These are phyloP conservation scores for Yoshiicerus persimilis DNA, from an alignment of 1,140 invertebrate species.

Conservation along the genomic window DNA sequence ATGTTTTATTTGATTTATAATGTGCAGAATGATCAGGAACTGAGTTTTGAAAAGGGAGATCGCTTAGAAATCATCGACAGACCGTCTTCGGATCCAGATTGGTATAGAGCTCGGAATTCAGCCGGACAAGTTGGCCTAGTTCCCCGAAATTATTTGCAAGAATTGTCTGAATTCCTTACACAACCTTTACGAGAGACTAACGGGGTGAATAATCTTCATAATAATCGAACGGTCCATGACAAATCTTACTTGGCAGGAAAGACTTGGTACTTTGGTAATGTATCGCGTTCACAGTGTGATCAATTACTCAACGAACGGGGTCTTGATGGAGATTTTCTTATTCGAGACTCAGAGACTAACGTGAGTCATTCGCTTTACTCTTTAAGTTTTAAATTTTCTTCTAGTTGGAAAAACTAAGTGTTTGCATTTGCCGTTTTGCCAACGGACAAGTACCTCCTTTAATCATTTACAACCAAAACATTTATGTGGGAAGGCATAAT, in stretches of 20 bases:
- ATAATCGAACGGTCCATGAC: constrained; percentile 54
- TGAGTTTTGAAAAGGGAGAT: constrained; percentile 95
- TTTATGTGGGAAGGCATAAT: neutral
- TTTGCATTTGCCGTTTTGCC: too few species aligned
- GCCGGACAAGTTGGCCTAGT: constrained; percentile 81
- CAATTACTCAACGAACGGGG: constrained; percentile 89
- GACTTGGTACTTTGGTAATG: constrained; percentile 95
- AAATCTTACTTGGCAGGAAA: constrained; percentile 73
- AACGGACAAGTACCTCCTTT: neutral
- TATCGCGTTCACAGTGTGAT: constrained; percentile 93
- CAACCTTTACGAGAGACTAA: constrained; percentile 69
- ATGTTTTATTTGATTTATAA: neutral
- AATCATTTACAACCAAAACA: neutral
- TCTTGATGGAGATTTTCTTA: constrained; percentile 96
- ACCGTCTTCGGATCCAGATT: constrained; percentile 94
- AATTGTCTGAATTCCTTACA: constrained; percentile 71
- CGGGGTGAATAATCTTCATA: constrained; percentile 35
- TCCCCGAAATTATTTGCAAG: constrained; percentile 91
- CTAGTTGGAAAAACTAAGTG: neutral
- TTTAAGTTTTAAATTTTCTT: neutral
- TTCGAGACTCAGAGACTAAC: constrained; percentile 97
- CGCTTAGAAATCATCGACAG: constrained; percentile 91
- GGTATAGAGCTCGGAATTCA: constrained; percentile 93
- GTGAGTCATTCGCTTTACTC: constrained; percentile 64
- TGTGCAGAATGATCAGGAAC: constrained; percentile 88